Conservation (phyloP, 2,797 vertebrate genomes). For the Tadarida brasiliensis region DNA sequence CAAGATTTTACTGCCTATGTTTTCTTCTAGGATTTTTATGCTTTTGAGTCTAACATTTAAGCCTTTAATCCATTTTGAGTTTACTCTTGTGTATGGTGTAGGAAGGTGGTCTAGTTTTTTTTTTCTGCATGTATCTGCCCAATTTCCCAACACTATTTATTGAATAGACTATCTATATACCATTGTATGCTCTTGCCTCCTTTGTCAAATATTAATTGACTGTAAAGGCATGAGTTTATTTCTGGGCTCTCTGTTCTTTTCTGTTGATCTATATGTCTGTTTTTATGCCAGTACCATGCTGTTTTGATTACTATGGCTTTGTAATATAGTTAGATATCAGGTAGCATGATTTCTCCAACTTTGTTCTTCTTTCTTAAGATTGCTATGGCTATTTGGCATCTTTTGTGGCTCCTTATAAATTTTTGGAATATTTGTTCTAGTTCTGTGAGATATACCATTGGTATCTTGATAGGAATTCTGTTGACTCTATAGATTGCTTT, state of each 20-base stretch:
- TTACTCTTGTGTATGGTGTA: background rate
- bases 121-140: background rate
- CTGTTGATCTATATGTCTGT: background rate
- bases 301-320: background rate
- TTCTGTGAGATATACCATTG: background rate
- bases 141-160: background rate
- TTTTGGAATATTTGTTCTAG: background rate
- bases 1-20: background rate
- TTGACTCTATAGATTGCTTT: background rate
- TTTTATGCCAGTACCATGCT: background rate
- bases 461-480: background rate
- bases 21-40: background rate
- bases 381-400: background rate
- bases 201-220: background rate
- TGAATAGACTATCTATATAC: background rate
- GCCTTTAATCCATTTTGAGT: background rate
- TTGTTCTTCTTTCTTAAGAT: background rate
- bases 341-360: background rate
- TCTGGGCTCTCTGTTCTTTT: background rate
- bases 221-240: background rate
- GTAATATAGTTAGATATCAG: background rate
- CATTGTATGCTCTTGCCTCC: background rate
- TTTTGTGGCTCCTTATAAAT: background rate
- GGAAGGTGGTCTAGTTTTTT: background rate
- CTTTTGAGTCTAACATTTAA: background rate